phyloP scores from a whole-genome alignment of 2,888 invertebrate genomes.

The Plebejus melissa region DNA sequence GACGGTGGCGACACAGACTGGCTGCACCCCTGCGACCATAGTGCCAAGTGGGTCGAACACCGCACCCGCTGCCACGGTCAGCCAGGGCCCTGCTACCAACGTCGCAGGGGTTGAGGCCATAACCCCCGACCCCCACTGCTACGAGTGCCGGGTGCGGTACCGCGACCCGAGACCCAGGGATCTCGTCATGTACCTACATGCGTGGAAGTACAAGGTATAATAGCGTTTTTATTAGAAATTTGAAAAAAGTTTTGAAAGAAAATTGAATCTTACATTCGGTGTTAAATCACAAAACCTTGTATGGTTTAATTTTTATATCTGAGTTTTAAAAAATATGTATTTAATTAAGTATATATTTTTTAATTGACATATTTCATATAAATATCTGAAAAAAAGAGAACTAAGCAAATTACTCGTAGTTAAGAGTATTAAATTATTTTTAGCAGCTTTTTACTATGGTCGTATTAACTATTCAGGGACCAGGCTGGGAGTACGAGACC shows the following conservation, averaged over 20 bases:
- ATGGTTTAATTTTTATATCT: background rate
- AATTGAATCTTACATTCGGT: background rate
- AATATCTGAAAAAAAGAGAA: background rate
- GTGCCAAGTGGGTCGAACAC: conserved; percentile 15
- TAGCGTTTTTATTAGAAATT: background rate
- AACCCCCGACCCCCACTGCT: conserved; percentile 91
- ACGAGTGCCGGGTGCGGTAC: conserved; percentile 95
- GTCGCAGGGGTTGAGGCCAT: conserved; percentile 63
- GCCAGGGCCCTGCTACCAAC: conserved; percentile 35
- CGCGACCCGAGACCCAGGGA: conserved; percentile 94
- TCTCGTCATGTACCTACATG: conserved; percentile 97
- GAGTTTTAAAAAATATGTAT: background rate
- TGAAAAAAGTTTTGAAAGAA: too few relatives aligned
- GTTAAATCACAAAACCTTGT: background rate
- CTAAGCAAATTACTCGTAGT: background rate
- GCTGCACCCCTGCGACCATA: conserved; percentile 82
- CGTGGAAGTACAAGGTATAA: conserved; percentile 91
- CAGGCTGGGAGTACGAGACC: conserved; percentile 96
- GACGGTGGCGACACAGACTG: conserved; percentile 92
- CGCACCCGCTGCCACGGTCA: conserved; percentile 38
- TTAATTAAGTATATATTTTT: background rate
- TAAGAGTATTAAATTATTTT: background rate
- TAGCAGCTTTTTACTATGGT: background rate
- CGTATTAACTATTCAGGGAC: conserved; percentile 80
- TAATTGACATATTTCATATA: background rate